Percentiles rank a stretch among this genome's conserved stretches.
These are phyloP conservation scores for Pelecanoides urinatrix DNA, from an alignment of 2,113 vertebrate species.

Conservation along the genomic window DNA sequence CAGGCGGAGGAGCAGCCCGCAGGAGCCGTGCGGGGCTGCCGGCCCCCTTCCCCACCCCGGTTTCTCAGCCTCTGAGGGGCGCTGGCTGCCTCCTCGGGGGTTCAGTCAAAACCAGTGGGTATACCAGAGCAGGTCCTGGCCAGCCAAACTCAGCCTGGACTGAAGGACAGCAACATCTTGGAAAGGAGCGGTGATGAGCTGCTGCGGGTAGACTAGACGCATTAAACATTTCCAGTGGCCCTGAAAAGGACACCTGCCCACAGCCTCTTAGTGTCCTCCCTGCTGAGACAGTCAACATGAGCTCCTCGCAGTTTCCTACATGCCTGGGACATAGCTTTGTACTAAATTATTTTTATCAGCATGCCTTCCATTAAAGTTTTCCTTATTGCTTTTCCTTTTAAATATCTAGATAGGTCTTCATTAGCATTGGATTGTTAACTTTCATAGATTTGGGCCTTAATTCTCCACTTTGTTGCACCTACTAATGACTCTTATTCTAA, in stretches of 20 bases:
- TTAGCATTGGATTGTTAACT: constrained; percentile 53
- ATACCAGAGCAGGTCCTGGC: neutral
- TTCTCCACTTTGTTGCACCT: constrained; percentile 51
- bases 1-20: neutral
- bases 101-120: rapidly evolving
- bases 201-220: neutral
- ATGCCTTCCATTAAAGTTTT: constrained; percentile 10
- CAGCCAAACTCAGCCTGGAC: neutral
- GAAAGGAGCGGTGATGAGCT: neutral
- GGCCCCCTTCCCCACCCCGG: rapidly evolving
- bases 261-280: neutral
- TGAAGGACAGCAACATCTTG: rapidly evolving
- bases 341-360: neutral
- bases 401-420: constrained; percentile 30
- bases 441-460: constrained; percentile 21
- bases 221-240: neutral
- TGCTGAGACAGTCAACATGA: neutral
- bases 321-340: neutral
- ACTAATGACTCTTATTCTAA: constrained; percentile 53
- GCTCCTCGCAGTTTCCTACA: neutral
- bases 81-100: neutral
- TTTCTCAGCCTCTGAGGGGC: rapidly evolving
- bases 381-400: constrained; percentile 19
- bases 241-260: neutral
- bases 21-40: rapidly evolving